phyloP scores from a whole-genome alignment of 2,797 vertebrate species.

The Schizopygopsis pylzovi region DNA sequence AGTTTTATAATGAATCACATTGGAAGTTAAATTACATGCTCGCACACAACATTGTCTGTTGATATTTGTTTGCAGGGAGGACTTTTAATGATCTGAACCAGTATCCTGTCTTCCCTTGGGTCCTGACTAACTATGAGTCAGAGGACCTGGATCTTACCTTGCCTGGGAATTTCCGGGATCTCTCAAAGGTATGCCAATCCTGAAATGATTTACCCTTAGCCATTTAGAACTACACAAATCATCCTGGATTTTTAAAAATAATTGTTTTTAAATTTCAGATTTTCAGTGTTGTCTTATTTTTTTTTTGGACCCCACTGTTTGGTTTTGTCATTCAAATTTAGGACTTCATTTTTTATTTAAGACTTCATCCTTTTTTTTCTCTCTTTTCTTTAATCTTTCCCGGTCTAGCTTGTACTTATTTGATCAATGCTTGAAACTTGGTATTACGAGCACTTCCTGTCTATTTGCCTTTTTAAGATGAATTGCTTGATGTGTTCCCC shows the following conservation, averaged over 20 bases:
- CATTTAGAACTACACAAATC: neutral
- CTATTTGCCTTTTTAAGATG: too few relatives aligned
- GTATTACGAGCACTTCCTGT: too few relatives aligned
- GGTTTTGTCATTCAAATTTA: neutral
- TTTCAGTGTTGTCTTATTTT: too few relatives aligned
- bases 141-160: constrained; percentile 97
- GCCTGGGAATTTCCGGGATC: constrained; percentile 97
- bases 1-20: neutral
- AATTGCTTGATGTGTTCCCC: too few relatives aligned
- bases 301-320: neutral
- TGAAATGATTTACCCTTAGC: neutral
- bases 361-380: too few relatives aligned
- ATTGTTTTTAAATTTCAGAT: too few relatives aligned
- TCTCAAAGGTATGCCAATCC: constrained; percentile 87
- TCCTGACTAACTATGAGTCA: constrained; percentile 97
- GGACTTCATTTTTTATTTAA: too few relatives aligned
- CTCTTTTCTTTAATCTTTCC: too few relatives aligned
- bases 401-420: too few relatives aligned
- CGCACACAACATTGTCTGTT: neutral
- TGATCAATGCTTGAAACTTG: too few relatives aligned
- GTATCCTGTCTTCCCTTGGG: constrained; percentile 98
- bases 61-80: constrained; percentile 80
- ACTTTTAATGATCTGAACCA: constrained; percentile 98
- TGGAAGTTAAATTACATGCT: neutral
- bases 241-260: neutral